A percentile compares a stretch with the other conserved stretches of the same genome.
Conservation (phyloP, 2,888 invertebrate genomes). For the Dicranocentrus wangi region DNA sequence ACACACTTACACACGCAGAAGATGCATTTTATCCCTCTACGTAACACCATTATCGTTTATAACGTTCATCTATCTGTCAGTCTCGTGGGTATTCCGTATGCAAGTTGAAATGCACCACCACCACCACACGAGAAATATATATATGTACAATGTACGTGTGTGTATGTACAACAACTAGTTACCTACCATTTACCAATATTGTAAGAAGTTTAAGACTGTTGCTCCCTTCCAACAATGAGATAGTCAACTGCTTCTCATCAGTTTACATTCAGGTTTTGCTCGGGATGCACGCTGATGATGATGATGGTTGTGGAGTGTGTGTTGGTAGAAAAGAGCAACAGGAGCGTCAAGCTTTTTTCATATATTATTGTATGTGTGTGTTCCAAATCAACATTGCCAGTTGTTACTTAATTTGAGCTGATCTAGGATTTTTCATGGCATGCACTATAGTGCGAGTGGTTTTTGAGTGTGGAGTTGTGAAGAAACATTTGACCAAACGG, state of each 20-base stretch:
- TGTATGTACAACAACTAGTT: no score
- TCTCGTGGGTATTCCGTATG: neutral
- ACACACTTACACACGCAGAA: constrained; percentile 41
- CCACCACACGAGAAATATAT: no score
- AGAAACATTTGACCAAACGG: constrained; percentile 8
- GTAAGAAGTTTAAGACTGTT: constrained; percentile 16
- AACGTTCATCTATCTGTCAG: constrained; percentile 19
- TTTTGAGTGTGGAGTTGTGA: neutral
- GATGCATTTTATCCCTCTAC: constrained; percentile 49
- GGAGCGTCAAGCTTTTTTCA: constrained; percentile 10
- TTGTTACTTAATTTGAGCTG: neutral
- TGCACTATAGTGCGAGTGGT: neutral
- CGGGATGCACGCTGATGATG: constrained; percentile 63
- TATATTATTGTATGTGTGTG: no score
- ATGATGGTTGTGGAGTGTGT: constrained; percentile 53
- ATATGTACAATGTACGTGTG: neutral
- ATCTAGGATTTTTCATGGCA: neutral
- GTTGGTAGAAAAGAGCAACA: constrained; percentile 27
- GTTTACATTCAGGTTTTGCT: constrained; percentile 67
- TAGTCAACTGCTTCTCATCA: constrained; percentile 64
- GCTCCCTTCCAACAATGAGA: constrained; percentile 55
- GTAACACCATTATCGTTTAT: constrained; percentile 18
- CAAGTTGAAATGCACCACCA: constrained; percentile 11
- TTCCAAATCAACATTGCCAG: no score
- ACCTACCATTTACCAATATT: constrained; percentile 5